Evolutionary conservation across 2,113 vertebrate genomes (phyloP), one percentile per base, ranked within the genome.

Genomic region (Atherinomorus stipes): DNA sequence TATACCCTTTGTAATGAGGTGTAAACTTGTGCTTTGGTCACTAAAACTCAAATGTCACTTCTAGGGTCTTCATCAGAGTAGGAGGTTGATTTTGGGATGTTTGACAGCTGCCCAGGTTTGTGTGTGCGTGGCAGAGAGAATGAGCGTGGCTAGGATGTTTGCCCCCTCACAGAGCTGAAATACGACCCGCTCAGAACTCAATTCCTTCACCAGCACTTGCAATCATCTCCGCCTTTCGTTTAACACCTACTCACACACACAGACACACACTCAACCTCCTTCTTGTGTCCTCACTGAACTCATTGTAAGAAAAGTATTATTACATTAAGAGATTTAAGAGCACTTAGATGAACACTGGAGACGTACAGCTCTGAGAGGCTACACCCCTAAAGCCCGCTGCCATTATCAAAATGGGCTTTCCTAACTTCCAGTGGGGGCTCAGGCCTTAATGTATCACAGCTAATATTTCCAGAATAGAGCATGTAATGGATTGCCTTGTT

Each of bases 171-270:
- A 11, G 1, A 44, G 42, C 60, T 88, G 88, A 90, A 89, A 89
- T 88, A 91, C 50, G 51, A 84, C 71, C 79, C 74, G 65, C 88
- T 90, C 81, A 66, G 38, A 71, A 85, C 83, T 71, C 81, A 79
- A 88, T 89, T 83, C 75, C 78, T 88, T 56, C 80, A 69, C 69
- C 68, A 70, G 76, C 76, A 79, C 73, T 84, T 22, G 44, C 78
- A 80, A 88, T 90, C 80, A 91, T 88, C 86, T 87, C 65, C 51
- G 73, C 76, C 75, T 85, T 88, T 88, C 42, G 42, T 85, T 86
- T 79, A 74, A 81, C 76, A 64, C 69, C 65, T 37, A 38, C 69
- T 53, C 49, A 44, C 58, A 64, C 69, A 23, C 56, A 25, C 49
- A 13, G 31, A 74, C 60, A 59, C 49, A 63, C 59, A 64, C 57